phyloP scores from a whole-genome alignment of 2,113 vertebrate species.

The Bujurquina vittata region DNA sequence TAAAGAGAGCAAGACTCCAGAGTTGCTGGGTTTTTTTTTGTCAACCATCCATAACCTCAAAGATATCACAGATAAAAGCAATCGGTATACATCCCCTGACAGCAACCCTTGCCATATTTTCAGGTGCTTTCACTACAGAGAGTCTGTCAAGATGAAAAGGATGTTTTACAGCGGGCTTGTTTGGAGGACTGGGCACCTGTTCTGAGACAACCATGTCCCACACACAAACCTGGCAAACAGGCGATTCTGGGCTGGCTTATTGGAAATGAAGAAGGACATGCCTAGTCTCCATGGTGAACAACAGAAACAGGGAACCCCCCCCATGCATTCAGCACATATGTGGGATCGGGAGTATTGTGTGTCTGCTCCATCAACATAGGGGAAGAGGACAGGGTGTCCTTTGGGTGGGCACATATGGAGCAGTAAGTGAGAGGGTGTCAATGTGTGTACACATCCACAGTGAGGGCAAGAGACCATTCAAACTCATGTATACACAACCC shows the following conservation, averaged over 20 bases:
- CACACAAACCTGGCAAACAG: slow-evolving; percentile 31
- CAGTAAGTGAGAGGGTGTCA: slow-evolving; percentile 63
- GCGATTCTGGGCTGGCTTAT: slow-evolving; percentile 11
- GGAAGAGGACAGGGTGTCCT: slow-evolving; percentile 51
- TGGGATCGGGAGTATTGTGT: slow-evolving; percentile 33
- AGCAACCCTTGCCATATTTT: slow-evolving; percentile 42
- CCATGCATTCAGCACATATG: slow-evolving; percentile 26
- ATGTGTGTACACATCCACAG: slow-evolving; percentile 59
- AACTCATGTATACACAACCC: not conserved
- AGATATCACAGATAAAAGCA: slow-evolving; percentile 61
- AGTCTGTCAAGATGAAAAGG: slow-evolving; percentile 64
- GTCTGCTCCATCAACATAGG: slow-evolving; percentile 42
- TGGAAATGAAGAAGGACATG: slow-evolving; percentile 41
- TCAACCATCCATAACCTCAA: slow-evolving; percentile 52
- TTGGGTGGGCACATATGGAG: slow-evolving; percentile 42
- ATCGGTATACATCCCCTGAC: slow-evolving; percentile 43
- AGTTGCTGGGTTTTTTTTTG: not conserved
- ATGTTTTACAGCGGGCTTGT: slow-evolving; percentile 45
- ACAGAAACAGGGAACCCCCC: slow-evolving; percentile 55
- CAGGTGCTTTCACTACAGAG: slow-evolving; percentile 32
- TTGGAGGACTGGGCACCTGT: slow-evolving; percentile 65
- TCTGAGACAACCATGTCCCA: slow-evolving; percentile 54
- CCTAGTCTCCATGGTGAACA: slow-evolving; percentile 58
- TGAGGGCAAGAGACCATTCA: slow-evolving; percentile 37
- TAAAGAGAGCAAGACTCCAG: not conserved